Evolutionary conservation across 1,140 invertebrate genomes (phyloP).

Genomic region (Halictus rubicundus): DNA sequence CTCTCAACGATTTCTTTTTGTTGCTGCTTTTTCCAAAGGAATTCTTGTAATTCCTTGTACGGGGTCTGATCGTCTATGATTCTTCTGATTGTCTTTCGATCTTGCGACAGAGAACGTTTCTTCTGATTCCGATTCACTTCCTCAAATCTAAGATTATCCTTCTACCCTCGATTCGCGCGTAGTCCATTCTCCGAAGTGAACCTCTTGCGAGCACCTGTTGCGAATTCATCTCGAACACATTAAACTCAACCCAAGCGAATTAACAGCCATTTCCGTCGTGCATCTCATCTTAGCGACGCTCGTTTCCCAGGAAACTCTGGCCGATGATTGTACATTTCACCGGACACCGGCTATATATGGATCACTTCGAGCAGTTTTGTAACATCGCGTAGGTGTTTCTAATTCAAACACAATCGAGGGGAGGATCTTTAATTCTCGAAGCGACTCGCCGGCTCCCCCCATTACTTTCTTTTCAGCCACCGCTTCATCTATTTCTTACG

Average conservation of each 20-base stretch:
- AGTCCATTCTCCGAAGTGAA: background rate
- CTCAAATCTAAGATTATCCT: slow-evolving; percentile 16
- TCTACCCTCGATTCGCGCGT: background rate
- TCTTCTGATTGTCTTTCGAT: background rate
- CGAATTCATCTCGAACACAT: slow-evolving; percentile 18
- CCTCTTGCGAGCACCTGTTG: slow-evolving; percentile 1
- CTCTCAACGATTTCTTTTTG: too few species aligned
- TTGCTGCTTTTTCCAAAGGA: too few species aligned
- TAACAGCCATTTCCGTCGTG: slow-evolving; percentile 20
- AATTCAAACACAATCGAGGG: background rate
- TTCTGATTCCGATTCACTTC: background rate
- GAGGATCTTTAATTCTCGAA: background rate
- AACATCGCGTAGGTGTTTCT: background rate
- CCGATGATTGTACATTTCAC: slow-evolving; percentile 7
- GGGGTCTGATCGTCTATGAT: too few species aligned
- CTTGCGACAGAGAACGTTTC: background rate
- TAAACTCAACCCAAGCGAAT: slow-evolving; percentile 29
- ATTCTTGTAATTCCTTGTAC: too few species aligned
- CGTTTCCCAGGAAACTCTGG: slow-evolving; percentile 9
- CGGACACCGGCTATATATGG: background rate
- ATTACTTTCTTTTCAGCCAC: background rate
- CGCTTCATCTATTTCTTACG: background rate
- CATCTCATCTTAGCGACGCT: background rate
- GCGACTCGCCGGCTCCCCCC: background rate
- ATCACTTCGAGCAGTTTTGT: background rate